Percentiles rank a stretch among this genome's conserved stretches.
phyloP scores from a whole-genome alignment of 2,888 invertebrate genomes.

The Amitus sp. region DNA sequence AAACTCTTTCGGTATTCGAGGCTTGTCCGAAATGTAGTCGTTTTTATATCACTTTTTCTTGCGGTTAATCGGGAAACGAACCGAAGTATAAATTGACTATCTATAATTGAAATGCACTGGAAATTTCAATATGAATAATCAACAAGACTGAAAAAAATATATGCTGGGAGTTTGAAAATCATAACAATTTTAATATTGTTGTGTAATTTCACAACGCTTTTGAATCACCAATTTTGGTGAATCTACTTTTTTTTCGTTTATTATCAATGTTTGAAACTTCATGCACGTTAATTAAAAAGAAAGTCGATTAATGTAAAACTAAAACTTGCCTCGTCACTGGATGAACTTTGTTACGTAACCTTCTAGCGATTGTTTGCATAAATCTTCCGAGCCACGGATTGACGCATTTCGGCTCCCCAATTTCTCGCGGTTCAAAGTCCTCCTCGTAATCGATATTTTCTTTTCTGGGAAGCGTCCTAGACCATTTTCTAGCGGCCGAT shows the following conservation, averaged over 20 bases:
- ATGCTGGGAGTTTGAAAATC: too few relatives aligned
- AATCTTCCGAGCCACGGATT: constrained; percentile 6
- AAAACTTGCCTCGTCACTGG: constrained; percentile 11
- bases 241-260: too few relatives aligned
- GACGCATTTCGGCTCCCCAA: not conserved
- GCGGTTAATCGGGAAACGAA: too few relatives aligned
- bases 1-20: constrained; percentile 16
- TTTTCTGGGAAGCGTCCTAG: not conserved
- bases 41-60: not conserved
- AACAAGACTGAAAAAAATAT: too few relatives aligned
- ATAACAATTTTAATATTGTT: too few relatives aligned
- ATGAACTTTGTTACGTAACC: constrained; percentile 7
- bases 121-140: too few relatives aligned
- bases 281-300: not conserved
- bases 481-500: not conserved
- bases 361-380: constrained; percentile 6
- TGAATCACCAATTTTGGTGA: too few relatives aligned
- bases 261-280: too few relatives aligned
- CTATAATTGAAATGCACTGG: too few relatives aligned
- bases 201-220: too few relatives aligned
- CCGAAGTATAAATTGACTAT: too few relatives aligned
- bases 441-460: not conserved
- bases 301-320: not conserved
- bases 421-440: not conserved
- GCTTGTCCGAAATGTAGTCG: not conserved